Evolutionary conservation across 2,888 invertebrate genomes (phyloP).

Genomic region (Cryptosula pallasiana): DNA sequence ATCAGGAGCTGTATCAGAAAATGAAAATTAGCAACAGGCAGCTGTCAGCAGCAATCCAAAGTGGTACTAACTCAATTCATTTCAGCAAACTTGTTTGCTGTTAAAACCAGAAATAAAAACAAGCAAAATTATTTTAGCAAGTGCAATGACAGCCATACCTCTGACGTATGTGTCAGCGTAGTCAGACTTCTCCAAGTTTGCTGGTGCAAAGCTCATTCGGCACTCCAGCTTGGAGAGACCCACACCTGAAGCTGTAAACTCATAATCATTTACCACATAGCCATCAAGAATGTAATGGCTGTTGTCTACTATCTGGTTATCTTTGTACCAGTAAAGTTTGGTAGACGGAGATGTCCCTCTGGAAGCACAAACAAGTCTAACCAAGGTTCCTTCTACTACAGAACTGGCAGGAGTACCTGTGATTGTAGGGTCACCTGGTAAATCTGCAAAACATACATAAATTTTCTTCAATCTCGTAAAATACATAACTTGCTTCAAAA

Average conservation of each 20-base stretch:
- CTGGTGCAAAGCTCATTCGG: background rate
- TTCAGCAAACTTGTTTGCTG: too few relatives aligned
- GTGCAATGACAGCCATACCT: background rate
- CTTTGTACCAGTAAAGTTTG: background rate
- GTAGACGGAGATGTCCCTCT: background rate
- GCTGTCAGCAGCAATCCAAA: too few relatives aligned
- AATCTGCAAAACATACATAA: background rate
- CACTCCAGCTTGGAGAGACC: background rate
- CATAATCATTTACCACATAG: constrained; percentile 5
- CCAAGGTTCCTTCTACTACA: background rate
- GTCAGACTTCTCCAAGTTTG: background rate
- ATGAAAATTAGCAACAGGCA: too few relatives aligned
- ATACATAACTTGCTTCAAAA: too few relatives aligned
- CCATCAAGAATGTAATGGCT: background rate
- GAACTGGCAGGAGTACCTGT: background rate
- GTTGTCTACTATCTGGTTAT: background rate
- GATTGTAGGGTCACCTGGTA: constrained; percentile 4
- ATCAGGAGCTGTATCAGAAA: background rate
- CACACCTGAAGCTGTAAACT: background rate
- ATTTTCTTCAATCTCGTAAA: too few relatives aligned
- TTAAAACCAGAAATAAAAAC: too few relatives aligned
- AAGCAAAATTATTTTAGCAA: too few relatives aligned
- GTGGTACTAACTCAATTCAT: too few relatives aligned
- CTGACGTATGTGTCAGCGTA: background rate
- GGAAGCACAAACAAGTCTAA: background rate